These are phyloP conservation scores for Drosophila paramelanica DNA, from an alignment of 2,888 invertebrate genomes.

Conservation along the genomic window DNA sequence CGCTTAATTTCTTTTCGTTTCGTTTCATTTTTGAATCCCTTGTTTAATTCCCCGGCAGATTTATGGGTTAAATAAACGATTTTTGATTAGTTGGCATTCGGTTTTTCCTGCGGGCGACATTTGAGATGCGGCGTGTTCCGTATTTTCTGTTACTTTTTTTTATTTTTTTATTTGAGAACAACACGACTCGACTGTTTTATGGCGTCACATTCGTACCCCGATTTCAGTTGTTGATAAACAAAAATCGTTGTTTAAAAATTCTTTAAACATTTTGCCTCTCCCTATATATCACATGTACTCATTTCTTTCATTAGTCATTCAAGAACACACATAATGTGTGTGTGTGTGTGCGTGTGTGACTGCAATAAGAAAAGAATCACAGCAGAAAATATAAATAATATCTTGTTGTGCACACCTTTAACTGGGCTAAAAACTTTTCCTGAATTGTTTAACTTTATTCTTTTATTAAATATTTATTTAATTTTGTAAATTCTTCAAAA, in stretches of 20 bases:
- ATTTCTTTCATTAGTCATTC: slow-evolving; percentile 40
- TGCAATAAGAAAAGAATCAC: slow-evolving; percentile 5
- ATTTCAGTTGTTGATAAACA: slow-evolving; percentile 43
- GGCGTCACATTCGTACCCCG: slow-evolving; percentile 38
- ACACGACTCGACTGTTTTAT: slow-evolving; percentile 30
- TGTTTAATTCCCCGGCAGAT: slow-evolving; percentile 57
- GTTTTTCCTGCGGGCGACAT: slow-evolving; percentile 57
- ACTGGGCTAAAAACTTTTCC: slow-evolving; percentile 1
- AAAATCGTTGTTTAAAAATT: slow-evolving; percentile 18
- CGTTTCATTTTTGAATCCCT: slow-evolving; percentile 26
- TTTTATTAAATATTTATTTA: not conserved
- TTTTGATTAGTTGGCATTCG: slow-evolving; percentile 64
- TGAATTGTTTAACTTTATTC: not conserved
- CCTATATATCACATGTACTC: slow-evolving; percentile 10
- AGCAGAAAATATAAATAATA: not conserved
- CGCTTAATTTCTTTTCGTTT: not conserved
- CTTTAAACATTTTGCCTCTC: slow-evolving; percentile 22
- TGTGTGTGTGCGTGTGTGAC: not conserved
- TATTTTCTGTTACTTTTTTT: not conserved
- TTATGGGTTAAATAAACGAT: slow-evolving; percentile 78
- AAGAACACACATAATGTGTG: slow-evolving; percentile 23
- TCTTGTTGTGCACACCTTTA: not conserved
- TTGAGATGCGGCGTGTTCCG: slow-evolving; percentile 13
- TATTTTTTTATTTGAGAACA: slow-evolving; percentile 4
- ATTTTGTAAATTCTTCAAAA: too few relatives aligned